Conservation (phyloP, 2,797 vertebrate genomes). For the Nothura maculosa region DNA sequence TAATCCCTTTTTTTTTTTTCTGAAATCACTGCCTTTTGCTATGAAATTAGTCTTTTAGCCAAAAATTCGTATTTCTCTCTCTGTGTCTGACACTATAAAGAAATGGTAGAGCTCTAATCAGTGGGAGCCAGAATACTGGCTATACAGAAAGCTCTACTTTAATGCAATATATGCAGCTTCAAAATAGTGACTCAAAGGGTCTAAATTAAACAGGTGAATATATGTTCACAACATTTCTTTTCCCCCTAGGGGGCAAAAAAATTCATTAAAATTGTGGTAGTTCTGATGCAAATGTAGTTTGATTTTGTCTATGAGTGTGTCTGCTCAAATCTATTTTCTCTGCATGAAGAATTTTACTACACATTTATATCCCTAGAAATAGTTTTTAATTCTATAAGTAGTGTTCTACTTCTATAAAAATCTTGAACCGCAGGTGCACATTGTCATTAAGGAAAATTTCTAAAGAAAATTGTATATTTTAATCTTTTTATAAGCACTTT, state of each 20-base stretch:
- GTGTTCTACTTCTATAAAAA: background rate
- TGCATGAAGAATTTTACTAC: background rate
- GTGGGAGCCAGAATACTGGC: background rate
- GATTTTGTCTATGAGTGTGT: background rate
- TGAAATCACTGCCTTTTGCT: background rate
- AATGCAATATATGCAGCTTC: background rate
- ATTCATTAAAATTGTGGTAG: background rate
- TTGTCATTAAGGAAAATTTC: background rate
- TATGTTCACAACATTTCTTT: background rate
- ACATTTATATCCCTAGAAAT: background rate
- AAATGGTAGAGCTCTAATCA: background rate
- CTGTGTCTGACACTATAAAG: background rate
- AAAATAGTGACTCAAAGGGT: background rate
- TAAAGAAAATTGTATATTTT: background rate
- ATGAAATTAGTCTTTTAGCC: background rate
- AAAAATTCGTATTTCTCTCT: background rate
- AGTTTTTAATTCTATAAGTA: background rate
- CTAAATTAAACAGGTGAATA: background rate
- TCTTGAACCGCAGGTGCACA: background rate
- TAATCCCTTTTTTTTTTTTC: background rate
- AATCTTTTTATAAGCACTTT: background rate
- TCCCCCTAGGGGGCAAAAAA: background rate
- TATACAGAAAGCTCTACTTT: background rate
- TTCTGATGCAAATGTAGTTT: background rate
- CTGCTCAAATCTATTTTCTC: background rate